Percentiles rank a stretch among this genome's conserved stretches.
These are phyloP conservation scores for Drosophila seclusa DNA, from an alignment of 2,888 invertebrate genomes.

Conservation along the genomic window DNA sequence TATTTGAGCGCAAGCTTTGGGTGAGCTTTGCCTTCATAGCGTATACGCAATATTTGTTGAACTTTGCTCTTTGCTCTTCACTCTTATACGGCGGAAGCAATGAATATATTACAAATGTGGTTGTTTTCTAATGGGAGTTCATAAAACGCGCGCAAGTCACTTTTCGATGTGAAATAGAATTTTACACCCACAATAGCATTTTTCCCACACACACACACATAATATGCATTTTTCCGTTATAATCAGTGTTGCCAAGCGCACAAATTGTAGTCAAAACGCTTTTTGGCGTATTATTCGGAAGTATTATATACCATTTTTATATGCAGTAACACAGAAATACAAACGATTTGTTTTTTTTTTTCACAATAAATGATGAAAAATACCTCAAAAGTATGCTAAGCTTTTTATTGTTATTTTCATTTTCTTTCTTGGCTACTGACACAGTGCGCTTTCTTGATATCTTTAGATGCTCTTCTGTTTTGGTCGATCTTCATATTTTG, in stretches of 20 bases:
- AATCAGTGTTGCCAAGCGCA: neutral
- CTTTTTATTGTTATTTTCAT: neutral
- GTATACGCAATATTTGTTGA: slow-evolving; percentile 59
- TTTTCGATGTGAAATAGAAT: neutral
- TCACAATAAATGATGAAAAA: neutral
- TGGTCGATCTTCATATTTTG: neutral
- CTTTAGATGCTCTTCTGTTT: neutral
- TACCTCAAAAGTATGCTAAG: slow-evolving; percentile 25
- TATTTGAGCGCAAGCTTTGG: slow-evolving; percentile 35
- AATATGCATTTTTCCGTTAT: neutral
- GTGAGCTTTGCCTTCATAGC: slow-evolving; percentile 39
- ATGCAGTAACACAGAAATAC: neutral
- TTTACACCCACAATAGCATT: neutral
- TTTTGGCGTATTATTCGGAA: neutral
- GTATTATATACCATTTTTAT: neutral
- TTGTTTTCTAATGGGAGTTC: slow-evolving; percentile 5
- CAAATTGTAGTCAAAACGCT: neutral
- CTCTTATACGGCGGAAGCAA: slow-evolving; percentile 18
- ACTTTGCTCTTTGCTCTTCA: slow-evolving; percentile 26
- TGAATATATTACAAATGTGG: slow-evolving; percentile 4
- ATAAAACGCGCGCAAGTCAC: neutral
- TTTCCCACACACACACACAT: neutral
- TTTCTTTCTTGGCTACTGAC: neutral
- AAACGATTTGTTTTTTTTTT: neutral
- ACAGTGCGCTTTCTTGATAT: neutral